A percentile compares a stretch with the other conserved stretches of the same genome.
These are phyloP conservation scores for Triops longicaudatus DNA, from an alignment of 1,140 invertebrate genomes.

Conservation along the genomic window DNA sequence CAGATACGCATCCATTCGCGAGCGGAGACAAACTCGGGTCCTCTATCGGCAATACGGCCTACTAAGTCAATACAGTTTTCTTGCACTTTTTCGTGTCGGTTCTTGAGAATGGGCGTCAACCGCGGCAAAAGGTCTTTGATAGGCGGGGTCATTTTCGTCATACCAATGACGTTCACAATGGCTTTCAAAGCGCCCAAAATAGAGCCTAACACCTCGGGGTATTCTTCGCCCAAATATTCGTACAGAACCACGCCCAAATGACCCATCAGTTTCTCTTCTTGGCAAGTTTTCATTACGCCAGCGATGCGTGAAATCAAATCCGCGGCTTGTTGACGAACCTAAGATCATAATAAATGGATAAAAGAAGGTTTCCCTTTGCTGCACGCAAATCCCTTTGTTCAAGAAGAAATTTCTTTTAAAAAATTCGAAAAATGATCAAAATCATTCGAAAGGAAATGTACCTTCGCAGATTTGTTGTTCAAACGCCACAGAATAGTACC, in stretches of 20 bases:
- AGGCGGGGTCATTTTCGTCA: conserved; percentile 99
- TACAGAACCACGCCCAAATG: conserved; percentile 99
- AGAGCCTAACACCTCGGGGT: conserved; percentile 96
- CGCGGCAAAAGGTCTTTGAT: conserved; percentile 97
- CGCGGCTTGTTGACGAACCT: conserved; percentile 90
- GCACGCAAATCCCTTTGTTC: no score
- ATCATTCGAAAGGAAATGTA: background rate
- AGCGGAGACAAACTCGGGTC: conserved; percentile 97
- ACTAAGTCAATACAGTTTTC: conserved; percentile 99
- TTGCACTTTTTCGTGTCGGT: conserved; percentile 74
- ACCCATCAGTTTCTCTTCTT: conserved; percentile 99
- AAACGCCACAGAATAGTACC: conserved; percentile 98
- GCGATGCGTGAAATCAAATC: conserved; percentile 98
- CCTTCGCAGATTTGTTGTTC: conserved; percentile 99
- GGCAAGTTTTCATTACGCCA: conserved; percentile 98
- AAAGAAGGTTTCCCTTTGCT: no score
- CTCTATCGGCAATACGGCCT: conserved; percentile 95
- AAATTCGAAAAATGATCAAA: no score
- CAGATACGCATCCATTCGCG: conserved; percentile 99
- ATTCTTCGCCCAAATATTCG: conserved; percentile 98
- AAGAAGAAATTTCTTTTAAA: no score
- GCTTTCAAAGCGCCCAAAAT: conserved; percentile 96
- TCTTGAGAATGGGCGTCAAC: conserved; percentile 96
- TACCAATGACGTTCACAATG: conserved; percentile 99
- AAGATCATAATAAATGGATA: conserved; percentile 16